These are phyloP conservation scores for Psittacara wagleri DNA, from an alignment of 2,113 vertebrate species.

Conservation along the genomic window DNA sequence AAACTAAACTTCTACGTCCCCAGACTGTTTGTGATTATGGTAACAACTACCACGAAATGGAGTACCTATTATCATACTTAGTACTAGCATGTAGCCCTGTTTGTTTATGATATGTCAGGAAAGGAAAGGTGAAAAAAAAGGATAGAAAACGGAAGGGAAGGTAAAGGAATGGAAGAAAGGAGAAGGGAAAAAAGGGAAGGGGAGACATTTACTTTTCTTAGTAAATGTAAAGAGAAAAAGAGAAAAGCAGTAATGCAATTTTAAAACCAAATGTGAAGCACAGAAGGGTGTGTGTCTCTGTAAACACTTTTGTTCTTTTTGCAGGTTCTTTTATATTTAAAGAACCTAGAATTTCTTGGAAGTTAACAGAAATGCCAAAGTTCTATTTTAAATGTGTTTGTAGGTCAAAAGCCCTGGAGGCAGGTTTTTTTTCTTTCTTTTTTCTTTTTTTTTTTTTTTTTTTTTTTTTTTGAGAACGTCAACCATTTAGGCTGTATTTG, in stretches of 20 bases:
- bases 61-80: background rate
- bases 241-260: background rate
- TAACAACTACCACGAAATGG: background rate
- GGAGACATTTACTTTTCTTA: background rate
- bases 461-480: background rate
- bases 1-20: background rate
- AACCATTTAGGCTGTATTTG: background rate
- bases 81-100: background rate
- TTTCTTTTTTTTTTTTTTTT: background rate
- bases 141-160: background rate
- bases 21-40: background rate
- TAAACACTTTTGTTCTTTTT: background rate
- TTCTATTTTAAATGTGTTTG: background rate
- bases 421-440: rapidly evolving
- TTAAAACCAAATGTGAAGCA: background rate
- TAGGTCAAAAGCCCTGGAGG: background rate
- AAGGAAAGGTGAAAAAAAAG: background rate
- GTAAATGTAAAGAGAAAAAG: background rate
- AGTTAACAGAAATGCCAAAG: background rate
- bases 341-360: background rate
- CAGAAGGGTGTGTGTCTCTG: background rate
- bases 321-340: background rate
- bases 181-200: background rate
- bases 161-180: too few relatives aligned
- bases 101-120: background rate